Percentiles rank a stretch among this genome's conserved stretches.
phyloP scores from a whole-genome alignment of 2,888 invertebrate genomes.

The Cosmia trapezina region DNA sequence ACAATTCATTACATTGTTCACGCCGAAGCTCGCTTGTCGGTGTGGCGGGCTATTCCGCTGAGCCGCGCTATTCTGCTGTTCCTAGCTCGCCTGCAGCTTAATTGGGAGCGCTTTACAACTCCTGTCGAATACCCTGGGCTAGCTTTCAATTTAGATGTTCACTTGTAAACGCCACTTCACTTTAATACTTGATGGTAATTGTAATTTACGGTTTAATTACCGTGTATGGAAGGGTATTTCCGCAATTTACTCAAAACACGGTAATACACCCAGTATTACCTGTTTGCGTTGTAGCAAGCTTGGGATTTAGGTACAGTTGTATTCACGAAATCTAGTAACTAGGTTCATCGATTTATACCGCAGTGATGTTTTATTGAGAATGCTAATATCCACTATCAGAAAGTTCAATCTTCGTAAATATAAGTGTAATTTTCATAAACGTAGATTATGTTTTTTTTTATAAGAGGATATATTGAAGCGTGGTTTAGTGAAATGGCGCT shows the following conservation, averaged over 20 bases:
- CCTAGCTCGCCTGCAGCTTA: conserved; percentile 70
- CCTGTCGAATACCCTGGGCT: conserved; percentile 75
- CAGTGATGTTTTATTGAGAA: neutral
- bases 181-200: conserved; percentile 44
- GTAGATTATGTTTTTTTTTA: neutral
- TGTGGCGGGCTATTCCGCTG: conserved; percentile 55
- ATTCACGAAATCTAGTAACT: neutral
- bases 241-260: neutral
- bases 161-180: conserved; percentile 62
- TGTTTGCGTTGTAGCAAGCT: neutral
- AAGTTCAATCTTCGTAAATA: neutral
- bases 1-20: conserved; percentile 68
- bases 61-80: conserved; percentile 68
- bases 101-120: conserved; percentile 79
- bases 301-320: neutral
- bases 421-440: neutral
- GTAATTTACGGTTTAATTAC: conserved; percentile 45
- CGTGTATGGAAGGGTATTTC: conserved; percentile 10
- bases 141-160: conserved; percentile 71
- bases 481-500: too few relatives aligned
- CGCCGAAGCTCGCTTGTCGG: conserved; percentile 35
- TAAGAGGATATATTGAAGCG: too few relatives aligned
- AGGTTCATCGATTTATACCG: neutral
- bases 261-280: too few relatives aligned
- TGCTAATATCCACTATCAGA: neutral